Percentiles rank a stretch among this genome's conserved stretches.
Conservation (phyloP, 1,140 invertebrate species). For the Charaxes varanes region DNA sequence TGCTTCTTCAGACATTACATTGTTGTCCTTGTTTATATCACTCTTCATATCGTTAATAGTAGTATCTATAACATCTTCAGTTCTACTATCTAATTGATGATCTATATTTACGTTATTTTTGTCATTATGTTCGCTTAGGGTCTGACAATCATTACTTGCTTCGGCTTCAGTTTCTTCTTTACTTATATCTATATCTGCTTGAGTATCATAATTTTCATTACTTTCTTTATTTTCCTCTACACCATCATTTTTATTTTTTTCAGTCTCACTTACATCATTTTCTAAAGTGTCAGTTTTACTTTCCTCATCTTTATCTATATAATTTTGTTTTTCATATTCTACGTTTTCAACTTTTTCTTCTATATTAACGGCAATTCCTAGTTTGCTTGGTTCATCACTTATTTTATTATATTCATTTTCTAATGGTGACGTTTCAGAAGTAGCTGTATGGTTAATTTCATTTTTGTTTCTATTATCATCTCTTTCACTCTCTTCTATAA, state of each 20-base stretch:
- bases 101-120: not conserved
- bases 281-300: not conserved
- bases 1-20: too few species aligned
- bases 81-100: too few species aligned
- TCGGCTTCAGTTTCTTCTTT: not conserved
- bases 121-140: slow-evolving; percentile 1
- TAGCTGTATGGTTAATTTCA: not conserved
- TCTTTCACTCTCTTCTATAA: slow-evolving; percentile 1
- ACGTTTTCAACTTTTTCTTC: slow-evolving; percentile 5
- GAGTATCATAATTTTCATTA: slow-evolving; percentile 1
- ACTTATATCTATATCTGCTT: slow-evolving; percentile 1
- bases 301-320: not conserved
- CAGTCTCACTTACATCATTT: not conserved
- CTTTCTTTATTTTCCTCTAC: slow-evolving; percentile 5
- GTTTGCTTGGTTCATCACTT: too few species aligned
- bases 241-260: not conserved
- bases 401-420: slow-evolving; percentile 3
- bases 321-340: slow-evolving; percentile 7
- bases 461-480: not conserved
- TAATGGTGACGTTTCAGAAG: not conserved
- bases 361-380: not conserved
- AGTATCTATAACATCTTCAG: too few species aligned
- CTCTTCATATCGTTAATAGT: too few species aligned
- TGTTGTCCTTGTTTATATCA: too few species aligned
- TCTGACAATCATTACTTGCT: too few species aligned